A percentile compares a stretch with the other conserved stretches of the same genome.
phyloP scores from a whole-genome alignment of 1,140 invertebrate genomes.

The Acromyrmex heyeri region DNA sequence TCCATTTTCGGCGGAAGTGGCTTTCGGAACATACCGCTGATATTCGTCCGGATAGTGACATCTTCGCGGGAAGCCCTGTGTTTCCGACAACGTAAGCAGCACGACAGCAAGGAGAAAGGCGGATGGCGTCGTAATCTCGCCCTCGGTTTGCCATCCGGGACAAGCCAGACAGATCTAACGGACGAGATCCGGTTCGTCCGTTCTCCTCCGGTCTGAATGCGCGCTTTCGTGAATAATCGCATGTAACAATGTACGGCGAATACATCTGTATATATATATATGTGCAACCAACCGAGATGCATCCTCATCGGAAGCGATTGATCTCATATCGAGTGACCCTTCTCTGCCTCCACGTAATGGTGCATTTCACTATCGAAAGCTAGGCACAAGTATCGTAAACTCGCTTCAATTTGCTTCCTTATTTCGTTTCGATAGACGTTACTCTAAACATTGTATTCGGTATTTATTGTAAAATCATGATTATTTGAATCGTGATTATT shows the following conservation, averaged over 20 bases:
- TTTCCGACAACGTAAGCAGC: slow-evolving; percentile 64
- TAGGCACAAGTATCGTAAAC: neutral
- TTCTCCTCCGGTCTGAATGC: slow-evolving; percentile 55
- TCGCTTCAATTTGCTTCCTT: neutral
- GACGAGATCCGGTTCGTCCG: slow-evolving; percentile 66
- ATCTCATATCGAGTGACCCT: slow-evolving; percentile 15
- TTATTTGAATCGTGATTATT: neutral
- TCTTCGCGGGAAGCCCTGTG: slow-evolving; percentile 66
- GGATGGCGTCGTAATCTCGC: slow-evolving; percentile 68
- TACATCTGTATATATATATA: neutral
- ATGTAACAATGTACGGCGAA: slow-evolving; percentile 67
- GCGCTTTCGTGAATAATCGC: slow-evolving; percentile 74
- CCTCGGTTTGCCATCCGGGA: slow-evolving; percentile 64
- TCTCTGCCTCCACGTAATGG: neutral
- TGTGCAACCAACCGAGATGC: slow-evolving; percentile 15
- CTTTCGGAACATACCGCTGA: slow-evolving; percentile 37
- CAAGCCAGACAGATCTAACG: slow-evolving; percentile 71
- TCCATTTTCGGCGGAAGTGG: slow-evolving; percentile 43
- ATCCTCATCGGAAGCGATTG: slow-evolving; percentile 37
- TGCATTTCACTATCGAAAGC: neutral
- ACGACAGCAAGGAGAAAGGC: slow-evolving; percentile 51
- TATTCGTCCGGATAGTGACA: slow-evolving; percentile 61
- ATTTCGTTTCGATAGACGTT: neutral
- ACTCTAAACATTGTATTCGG: neutral
- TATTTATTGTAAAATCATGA: neutral